Base-by-base conservation (phyloP, 2,113 vertebrate species). In the Casuarius casuarius region DNA sequence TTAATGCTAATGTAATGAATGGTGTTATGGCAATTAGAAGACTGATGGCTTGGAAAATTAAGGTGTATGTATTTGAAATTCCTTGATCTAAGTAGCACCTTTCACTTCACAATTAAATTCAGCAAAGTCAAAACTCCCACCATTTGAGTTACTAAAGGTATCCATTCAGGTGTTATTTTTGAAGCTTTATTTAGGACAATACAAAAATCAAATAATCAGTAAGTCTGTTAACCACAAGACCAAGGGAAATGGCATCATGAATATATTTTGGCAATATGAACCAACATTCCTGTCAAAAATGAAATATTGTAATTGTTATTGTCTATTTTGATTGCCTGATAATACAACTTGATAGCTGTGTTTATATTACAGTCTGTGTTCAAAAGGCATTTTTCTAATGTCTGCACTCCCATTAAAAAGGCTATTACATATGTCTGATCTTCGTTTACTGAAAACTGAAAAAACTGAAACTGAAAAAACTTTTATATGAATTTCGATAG, bases 1-100 rank as follows among this genome's bases (percentile, higher is more conserved):
- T 98, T 98, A 98, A 97, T 95, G 86, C 94, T 97, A 98, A 97
- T 81, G 94, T 98, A 98, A 98, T 98, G 97, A 98, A 98, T 95
- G 94, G 95, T 89, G 94, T 51, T 95, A 97, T 8, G 48, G 96
- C 97, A 98, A 98, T 98, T 98, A 98, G 94, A 97, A 97, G 98
- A 97, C 73, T 84, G 94, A 98, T 97, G 96, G 87, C 77, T 97
- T 96, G 97, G 97, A 98, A 98, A 98, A 98, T 98, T 91, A 97
- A 98, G 96, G 96, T 97, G 77, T 90, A 88, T 81, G 46, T 91
- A 94, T 96, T 84, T 92, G 66, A 97, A 94, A 81, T 96, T 96
- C 86, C 80, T 93, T 96, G 72, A 95, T 96, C 54, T 91, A 87
- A 97, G 90, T 75, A 85, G 84, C 94, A 89, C 92, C 93, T 92